These are phyloP conservation scores for Alauda arvensis DNA, from an alignment of 2,797 vertebrate species.

Conservation along the genomic window DNA sequence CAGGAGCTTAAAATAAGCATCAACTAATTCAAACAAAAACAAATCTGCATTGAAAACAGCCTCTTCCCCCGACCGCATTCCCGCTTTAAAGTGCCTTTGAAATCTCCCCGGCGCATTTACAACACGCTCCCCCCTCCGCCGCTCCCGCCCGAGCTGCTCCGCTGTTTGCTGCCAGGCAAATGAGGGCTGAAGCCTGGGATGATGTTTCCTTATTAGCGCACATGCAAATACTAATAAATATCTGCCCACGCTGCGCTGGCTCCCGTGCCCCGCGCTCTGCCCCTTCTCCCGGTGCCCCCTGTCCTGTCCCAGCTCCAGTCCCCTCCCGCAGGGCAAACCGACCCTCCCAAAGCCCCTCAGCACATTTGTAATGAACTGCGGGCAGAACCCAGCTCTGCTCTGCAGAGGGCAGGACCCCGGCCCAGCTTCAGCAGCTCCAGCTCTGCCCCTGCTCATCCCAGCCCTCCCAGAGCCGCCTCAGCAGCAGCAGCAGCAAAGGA, in stretches of 20 bases:
- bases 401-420: rapidly evolving
- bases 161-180: neutral
- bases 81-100: conserved; percentile 56
- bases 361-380: rapidly evolving
- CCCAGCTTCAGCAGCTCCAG: neutral
- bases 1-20: conserved; percentile 58
- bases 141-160: neutral
- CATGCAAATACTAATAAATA: neutral
- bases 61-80: conserved; percentile 33
- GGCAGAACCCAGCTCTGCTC: neutral
- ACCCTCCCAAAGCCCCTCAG: rapidly evolving
- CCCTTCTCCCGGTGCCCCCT: rapidly evolving
- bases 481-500: neutral
- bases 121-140: neutral
- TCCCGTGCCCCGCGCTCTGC: neutral
- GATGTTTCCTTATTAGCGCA: neutral
- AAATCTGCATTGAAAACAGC: conserved; percentile 52
- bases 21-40: conserved; percentile 55
- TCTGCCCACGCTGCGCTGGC: neutral
- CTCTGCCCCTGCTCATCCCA: neutral
- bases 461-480: neutral
- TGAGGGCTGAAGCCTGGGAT: conserved; percentile 19
- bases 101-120: conserved; percentile 21
- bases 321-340: rapidly evolving
- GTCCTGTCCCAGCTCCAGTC: rapidly evolving